phyloP scores from a whole-genome alignment of 2,113 vertebrate genomes.

The Salvelinus alpinus region DNA sequence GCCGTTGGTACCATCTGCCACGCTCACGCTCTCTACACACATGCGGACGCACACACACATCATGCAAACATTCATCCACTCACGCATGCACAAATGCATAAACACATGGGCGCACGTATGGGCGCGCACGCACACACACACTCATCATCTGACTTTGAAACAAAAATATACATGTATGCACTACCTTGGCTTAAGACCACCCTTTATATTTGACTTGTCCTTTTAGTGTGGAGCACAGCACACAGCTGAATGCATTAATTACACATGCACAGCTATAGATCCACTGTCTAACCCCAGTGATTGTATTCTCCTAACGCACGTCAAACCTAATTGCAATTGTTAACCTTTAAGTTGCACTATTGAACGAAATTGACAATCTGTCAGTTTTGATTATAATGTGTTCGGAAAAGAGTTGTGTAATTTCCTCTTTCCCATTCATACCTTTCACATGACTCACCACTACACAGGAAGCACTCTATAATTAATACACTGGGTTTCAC shows the following conservation, averaged over 20 bases:
- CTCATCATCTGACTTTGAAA: not conserved
- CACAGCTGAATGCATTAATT: constrained; percentile 51
- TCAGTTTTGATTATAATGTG: constrained; percentile 50
- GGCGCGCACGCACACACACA: not conserved
- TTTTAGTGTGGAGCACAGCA: not conserved
- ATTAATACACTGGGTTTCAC: too few relatives aligned
- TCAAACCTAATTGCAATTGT: constrained; percentile 63
- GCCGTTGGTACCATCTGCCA: not conserved
- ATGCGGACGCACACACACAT: not conserved
- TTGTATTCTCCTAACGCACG: constrained; percentile 46
- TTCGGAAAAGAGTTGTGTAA: constrained; percentile 39
- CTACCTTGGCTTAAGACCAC: not conserved
- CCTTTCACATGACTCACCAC: constrained; percentile 13
- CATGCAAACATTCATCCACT: not conserved
- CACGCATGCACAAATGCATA: constrained; percentile 34
- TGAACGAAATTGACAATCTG: constrained; percentile 62
- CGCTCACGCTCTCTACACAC: not conserved
- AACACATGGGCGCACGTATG: not conserved
- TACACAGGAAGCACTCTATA: not conserved
- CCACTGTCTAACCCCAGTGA: constrained; percentile 45
- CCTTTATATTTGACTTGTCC: not conserved
- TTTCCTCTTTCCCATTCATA: constrained; percentile 37
- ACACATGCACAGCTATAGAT: constrained; percentile 58
- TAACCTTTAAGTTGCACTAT: constrained; percentile 67
- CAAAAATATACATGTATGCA: too few relatives aligned